Evolutionary conservation across 2,888 invertebrate species (phyloP), one percentile per base, ranked within the genome.

Genomic region (Aleiodes leptofemur): DNA sequence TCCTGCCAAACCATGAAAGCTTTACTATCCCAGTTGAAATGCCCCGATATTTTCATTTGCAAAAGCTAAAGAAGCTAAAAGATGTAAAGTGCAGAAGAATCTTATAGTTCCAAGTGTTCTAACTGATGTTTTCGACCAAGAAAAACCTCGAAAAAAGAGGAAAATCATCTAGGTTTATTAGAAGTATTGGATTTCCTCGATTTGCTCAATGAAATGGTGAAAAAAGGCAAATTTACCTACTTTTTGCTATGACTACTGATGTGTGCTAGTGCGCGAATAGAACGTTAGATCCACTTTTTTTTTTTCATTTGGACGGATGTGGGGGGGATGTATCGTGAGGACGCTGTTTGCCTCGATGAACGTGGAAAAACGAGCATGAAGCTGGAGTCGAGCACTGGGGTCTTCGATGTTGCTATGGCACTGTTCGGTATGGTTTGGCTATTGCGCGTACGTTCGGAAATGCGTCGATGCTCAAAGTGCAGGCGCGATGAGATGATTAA

Each of bases 361-460:
- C 83, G 86, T 82, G 85, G 84, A 82, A 79, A 83, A 78, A 84
- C 85, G 88, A 88, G 88, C 83, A 86, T 87, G 86, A 87, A 89
- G 90, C 88, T 90, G 87, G 84, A 85, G 84, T 85, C 86, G 86
- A 83, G 76, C 74, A 68, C 82, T 83, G 82, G 84, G 82, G 82
- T 85, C 80, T 83, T 84, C 80, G 88, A 87, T 82, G 90, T 90
- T 91, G 93, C 92, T 92, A 95, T 95, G 95, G 95, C 95, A 92
- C 93, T 95, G 86, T 95, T 95, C 92, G 95, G 95, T 90, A 94
- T 95, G 93, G 95, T 95, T 91, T 95, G 95, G 95, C 92, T 95
- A 90, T 90, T 95, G 90, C 94, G 95, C 86, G 94, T 95, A 90
- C 94, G 95, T 90, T 94, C 94, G 84, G 95, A 95, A 88, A 93